Evolutionary conservation across 2,113 vertebrate genomes (phyloP).

Genomic region (Cynocephalus volans): DNA sequence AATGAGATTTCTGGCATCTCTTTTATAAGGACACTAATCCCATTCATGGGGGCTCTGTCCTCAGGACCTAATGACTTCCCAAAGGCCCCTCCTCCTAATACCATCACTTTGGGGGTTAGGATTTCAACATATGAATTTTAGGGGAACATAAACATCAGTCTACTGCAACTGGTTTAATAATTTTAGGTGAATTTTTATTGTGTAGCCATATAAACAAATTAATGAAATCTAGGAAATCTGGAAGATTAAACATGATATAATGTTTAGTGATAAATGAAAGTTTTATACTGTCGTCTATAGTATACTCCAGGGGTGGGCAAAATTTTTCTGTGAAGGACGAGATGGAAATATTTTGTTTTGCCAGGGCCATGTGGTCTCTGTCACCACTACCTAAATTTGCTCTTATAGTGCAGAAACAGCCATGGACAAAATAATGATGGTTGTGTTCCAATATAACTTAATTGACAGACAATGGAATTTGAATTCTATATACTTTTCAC

Average conservation of each 20-base stretch:
- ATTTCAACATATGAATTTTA: neutral
- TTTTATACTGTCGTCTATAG: neutral
- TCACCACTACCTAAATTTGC: neutral
- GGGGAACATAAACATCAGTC: neutral
- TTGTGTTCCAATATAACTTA: neutral
- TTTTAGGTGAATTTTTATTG: conserved; percentile 9
- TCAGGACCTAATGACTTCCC: neutral
- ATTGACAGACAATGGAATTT: neutral
- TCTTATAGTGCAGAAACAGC: neutral
- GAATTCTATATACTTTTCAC: neutral
- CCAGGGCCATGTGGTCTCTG: neutral
- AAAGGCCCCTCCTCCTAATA: neutral
- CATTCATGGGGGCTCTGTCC: neutral
- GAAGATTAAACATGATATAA: neutral
- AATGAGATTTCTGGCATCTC: neutral
- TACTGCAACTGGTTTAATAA: neutral
- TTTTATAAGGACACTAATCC: neutral
- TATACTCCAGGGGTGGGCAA: neutral
- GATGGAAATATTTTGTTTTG: neutral
- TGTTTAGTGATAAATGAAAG: neutral
- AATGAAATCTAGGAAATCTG: neutral
- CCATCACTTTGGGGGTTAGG: neutral
- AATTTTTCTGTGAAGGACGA: neutral
- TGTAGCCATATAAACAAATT: neutral
- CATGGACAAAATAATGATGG: neutral